Conservation (phyloP, 2,797 vertebrate genomes). For the Carcharodon carcharias region DNA sequence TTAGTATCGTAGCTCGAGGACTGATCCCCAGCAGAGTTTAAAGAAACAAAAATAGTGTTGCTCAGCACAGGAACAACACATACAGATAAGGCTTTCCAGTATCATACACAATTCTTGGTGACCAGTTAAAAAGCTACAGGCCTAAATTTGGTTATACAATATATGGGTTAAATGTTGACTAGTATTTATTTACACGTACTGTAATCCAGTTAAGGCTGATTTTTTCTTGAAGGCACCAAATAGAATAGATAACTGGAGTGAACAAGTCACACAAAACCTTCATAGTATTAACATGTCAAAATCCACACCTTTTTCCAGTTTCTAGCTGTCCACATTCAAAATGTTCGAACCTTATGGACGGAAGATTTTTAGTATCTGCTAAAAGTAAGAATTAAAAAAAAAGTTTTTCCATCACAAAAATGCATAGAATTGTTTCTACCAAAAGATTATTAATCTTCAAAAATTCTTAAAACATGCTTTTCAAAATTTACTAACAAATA, state of each 20-base stretch:
- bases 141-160: neutral
- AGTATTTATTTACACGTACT: constrained; percentile 6
- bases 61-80: neutral
- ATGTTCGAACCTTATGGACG: constrained; percentile 47
- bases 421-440: constrained; percentile 50
- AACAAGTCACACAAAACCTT: constrained; percentile 68
- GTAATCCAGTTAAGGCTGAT: constrained; percentile 52
- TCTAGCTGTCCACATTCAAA: constrained; percentile 51
- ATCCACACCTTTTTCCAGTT: constrained; percentile 40
- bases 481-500: constrained; percentile 51
- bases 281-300: constrained; percentile 53
- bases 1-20: neutral
- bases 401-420: constrained; percentile 40
- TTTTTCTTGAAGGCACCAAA: constrained; percentile 67
- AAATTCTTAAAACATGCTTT: constrained; percentile 46
- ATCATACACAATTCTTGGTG: neutral
- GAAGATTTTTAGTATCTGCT: constrained; percentile 49
- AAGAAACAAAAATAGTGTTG: constrained; percentile 8
- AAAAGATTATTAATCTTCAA: constrained; percentile 40
- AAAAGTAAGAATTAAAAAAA: constrained; percentile 38
- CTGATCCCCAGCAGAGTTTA: neutral
- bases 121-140: neutral
- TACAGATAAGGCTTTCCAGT: neutral
- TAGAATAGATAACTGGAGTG: constrained; percentile 72
- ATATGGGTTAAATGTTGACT: neutral